These are phyloP conservation scores for Monochamus alternatus DNA, from an alignment of 2,888 invertebrate species.

Conservation along the genomic window DNA sequence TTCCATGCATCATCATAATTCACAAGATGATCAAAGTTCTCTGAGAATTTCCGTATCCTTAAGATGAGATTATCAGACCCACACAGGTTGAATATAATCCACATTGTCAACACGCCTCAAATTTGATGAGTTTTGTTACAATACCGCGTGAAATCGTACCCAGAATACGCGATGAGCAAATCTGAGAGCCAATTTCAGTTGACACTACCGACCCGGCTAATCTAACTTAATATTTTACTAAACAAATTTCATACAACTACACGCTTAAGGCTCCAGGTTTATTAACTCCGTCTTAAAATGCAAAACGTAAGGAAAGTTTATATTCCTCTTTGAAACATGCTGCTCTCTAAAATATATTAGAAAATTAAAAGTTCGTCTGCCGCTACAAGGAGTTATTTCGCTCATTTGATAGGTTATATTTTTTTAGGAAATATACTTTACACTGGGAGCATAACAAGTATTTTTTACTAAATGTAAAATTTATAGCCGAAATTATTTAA, in stretches of 20 bases:
- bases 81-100: conserved; percentile 69
- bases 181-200: conserved; percentile 50
- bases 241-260: conserved; percentile 36
- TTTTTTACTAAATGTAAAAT: too few species aligned
- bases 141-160: conserved; percentile 65
- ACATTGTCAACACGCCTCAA: conserved; percentile 71
- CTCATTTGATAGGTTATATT: too few species aligned
- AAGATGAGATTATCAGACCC: conserved; percentile 70
- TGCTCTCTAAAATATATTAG: neutral
- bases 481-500: too few species aligned
- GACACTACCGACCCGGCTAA: conserved; percentile 40
- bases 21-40: conserved; percentile 71
- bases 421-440: too few species aligned
- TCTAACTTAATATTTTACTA: conserved; percentile 43
- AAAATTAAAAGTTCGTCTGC: too few species aligned
- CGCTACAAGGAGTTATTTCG: too few species aligned
- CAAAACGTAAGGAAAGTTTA: neutral
- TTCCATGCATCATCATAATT: conserved; percentile 68
- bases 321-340: neutral
- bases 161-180: conserved; percentile 66
- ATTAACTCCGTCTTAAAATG: conserved; percentile 17
- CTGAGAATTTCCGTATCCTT: conserved; percentile 68
- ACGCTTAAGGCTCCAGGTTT: conserved; percentile 14
- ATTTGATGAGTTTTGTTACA: conserved; percentile 71
- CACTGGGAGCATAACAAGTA: too few species aligned